These are phyloP conservation scores for Circaetus cinerascens DNA, from an alignment of 2,113 vertebrate species.

Conservation along the genomic window DNA sequence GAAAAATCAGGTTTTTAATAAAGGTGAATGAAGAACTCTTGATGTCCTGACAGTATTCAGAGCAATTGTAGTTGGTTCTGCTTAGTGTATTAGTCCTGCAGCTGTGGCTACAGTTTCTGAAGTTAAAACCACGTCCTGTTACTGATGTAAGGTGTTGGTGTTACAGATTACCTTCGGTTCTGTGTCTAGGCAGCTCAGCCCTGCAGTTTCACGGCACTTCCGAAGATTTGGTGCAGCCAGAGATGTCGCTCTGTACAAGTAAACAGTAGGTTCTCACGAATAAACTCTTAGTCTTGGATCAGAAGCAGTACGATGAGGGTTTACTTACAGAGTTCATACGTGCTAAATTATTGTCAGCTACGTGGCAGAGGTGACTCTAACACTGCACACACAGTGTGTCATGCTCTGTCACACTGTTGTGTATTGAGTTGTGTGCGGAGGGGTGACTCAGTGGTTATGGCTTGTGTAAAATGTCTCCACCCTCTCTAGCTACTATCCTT, in stretches of 20 bases:
- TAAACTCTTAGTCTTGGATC: background rate
- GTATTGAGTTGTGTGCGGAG: background rate
- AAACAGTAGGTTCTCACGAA: background rate
- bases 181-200: background rate
- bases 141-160: too few species aligned
- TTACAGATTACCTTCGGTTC: background rate
- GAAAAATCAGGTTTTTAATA: background rate
- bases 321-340: background rate
- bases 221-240: background rate
- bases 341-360: accelerated
- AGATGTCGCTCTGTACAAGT: background rate
- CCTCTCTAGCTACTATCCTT: background rate
- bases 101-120: too few species aligned
- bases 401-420: background rate
- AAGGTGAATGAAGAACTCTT: background rate
- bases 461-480: background rate
- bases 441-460: background rate
- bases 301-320: background rate
- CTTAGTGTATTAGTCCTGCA: too few species aligned
- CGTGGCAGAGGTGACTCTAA: background rate
- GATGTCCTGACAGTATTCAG: background rate
- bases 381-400: accelerated
- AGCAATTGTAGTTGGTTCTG: background rate
- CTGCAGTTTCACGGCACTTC: too few species aligned
- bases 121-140: background rate